Evolutionary conservation across 37 sponge, comb jelly and placozoan species (phyloP), one percentile per base, ranked within the genome.

Genomic region (Eunapius fragilis): DNA sequence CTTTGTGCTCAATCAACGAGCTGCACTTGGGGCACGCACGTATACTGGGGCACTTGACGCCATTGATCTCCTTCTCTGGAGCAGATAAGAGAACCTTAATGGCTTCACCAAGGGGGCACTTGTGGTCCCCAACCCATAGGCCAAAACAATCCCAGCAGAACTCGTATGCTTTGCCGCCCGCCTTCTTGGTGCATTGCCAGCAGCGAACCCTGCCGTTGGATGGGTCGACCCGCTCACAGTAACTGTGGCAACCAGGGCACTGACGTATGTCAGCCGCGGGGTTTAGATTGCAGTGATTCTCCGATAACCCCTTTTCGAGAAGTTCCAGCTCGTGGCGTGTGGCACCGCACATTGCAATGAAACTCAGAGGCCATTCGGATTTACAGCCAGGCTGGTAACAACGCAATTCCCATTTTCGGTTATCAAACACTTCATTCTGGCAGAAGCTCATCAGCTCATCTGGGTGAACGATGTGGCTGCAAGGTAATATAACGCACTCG

Each of bases 201-300:
- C 82, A 88, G 75, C 22, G 23, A 17, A 82, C 82, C 17, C 82
- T 24, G 37, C 30, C 9, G 25, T 27, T 50, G 1, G 75, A 67
- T 67, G 71, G 74, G 26, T 81, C 45, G 25, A 49, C 71, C 23
- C 88, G 76, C 58, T 81, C 75, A 80, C 76, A 88, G 67, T 82
- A 88, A 47, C 75, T 82, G 7, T 58, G 22, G 58, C 88, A 88
- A 17, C 88, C 88, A 25, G 88, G 88, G 67, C 88, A 88, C 48
- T 88, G 78, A 4, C 14, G 69, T 67, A 88, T 67, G 28, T 67
- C 30, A 58, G 14, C 58, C 14, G 58, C 58, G 14, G 78, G 37
- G 67, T 88, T 77, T 82, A 38, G 75, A 47, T 23, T 36, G 37
- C 81, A 82, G 22, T 38, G 68, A 82, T 88, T 88, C 38, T 72